Conservation (phyloP, 2,797 vertebrate genomes). For the Tenualosa thibaudeaui region DNA sequence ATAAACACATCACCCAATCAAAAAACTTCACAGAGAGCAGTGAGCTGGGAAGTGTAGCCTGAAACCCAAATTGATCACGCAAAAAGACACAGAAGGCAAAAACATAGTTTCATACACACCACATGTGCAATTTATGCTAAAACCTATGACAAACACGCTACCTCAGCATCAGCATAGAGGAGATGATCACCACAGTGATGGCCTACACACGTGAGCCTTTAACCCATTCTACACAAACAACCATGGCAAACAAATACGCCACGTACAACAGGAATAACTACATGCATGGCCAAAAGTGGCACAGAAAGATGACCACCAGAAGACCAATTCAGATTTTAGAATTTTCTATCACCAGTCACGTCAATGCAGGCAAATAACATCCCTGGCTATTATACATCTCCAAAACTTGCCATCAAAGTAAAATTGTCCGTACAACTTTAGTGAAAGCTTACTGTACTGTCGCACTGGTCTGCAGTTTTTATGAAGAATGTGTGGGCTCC, state of each 20-base stretch:
- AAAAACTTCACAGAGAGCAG: slow-evolving; percentile 7
- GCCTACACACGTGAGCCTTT: not conserved
- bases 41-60: not conserved
- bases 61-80: not conserved
- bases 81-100: not conserved
- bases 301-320: not conserved
- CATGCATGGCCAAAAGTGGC: not conserved
- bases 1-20: slow-evolving; percentile 20
- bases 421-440: not conserved
- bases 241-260: not conserved
- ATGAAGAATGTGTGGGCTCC: slow-evolving; percentile 16
- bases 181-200: not conserved
- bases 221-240: not conserved
- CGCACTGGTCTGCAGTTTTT: not conserved
- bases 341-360: not conserved
- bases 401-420: not conserved
- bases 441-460: not conserved
- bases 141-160: not conserved
- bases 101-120: not conserved
- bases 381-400: not conserved
- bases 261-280: not conserved
- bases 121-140: not conserved
- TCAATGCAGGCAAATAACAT: not conserved
- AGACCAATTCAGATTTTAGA: slow-evolving; percentile 1
- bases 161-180: not conserved